Percentiles rank a stretch among this genome's conserved stretches.
Conservation (phyloP, 2,888 invertebrate species). For the Tyria jacobaeae region DNA sequence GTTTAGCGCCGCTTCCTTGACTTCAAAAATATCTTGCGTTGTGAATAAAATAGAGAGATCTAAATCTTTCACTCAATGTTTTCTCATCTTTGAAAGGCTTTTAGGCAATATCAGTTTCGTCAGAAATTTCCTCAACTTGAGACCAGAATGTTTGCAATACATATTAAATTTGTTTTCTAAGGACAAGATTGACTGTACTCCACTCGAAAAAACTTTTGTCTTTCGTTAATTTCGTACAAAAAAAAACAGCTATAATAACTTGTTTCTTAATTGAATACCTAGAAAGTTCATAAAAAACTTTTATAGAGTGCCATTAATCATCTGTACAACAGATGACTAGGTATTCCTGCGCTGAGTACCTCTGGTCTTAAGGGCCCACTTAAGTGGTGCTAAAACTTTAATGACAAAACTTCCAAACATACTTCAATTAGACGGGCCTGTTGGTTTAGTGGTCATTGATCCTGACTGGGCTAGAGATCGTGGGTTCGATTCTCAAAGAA, state of each 20-base stretch:
- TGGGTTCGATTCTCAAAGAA: too few relatives aligned
- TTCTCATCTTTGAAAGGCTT: constrained; percentile 26
- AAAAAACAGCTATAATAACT: background rate
- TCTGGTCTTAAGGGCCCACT: background rate
- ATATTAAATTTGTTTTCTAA: background rate
- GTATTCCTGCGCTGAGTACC: background rate
- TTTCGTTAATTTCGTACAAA: background rate
- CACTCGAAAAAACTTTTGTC: background rate
- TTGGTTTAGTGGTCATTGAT: too few relatives aligned
- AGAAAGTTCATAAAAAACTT: too few relatives aligned
- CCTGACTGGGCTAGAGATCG: too few relatives aligned
- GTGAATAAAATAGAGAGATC: constrained; percentile 40
- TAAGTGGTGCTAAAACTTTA: too few relatives aligned
- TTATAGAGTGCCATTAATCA: too few relatives aligned
- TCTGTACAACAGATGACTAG: too few relatives aligned
- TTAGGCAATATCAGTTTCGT: constrained; percentile 16
- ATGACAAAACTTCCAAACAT: too few relatives aligned
- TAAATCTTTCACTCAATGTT: constrained; percentile 39
- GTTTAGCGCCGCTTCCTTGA: constrained; percentile 38
- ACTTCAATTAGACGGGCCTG: too few relatives aligned
- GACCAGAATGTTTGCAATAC: constrained; percentile 2
- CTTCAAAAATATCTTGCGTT: constrained; percentile 36
- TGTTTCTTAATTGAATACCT: background rate
- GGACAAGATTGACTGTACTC: background rate
- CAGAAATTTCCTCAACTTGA: background rate